A percentile compares a stretch with the other conserved stretches of the same genome.
Conservation (phyloP, 2,113 vertebrate genomes). For the Catharus bicknelli region DNA sequence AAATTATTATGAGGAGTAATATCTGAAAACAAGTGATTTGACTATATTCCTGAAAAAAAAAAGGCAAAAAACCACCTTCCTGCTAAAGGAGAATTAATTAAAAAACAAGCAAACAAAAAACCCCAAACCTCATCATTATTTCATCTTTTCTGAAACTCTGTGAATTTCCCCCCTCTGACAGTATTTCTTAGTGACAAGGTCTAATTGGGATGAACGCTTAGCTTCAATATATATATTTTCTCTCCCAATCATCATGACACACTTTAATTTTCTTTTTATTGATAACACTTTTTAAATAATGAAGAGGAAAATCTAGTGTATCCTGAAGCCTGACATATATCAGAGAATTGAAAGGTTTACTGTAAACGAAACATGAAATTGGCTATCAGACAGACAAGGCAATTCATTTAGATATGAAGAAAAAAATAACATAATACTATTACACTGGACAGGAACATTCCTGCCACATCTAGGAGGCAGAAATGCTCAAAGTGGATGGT, state of each 20-base stretch:
- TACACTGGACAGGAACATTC: background rate
- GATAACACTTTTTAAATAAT: conserved; percentile 16
- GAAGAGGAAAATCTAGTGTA: background rate
- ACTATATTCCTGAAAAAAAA: background rate
- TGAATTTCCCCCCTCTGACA: accelerated
- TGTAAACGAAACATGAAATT: background rate
- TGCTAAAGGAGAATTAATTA: background rate
- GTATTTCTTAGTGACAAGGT: background rate
- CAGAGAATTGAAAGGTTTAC: background rate
- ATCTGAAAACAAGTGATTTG: background rate
- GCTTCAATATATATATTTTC: background rate
- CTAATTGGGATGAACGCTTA: background rate
- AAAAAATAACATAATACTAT: background rate
- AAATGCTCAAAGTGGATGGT: background rate
- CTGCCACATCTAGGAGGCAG: background rate
- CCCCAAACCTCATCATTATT: background rate
- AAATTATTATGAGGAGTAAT: background rate
- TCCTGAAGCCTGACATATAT: background rate
- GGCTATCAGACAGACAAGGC: background rate
- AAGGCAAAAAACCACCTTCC: too few relatives aligned
- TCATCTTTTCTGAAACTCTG: background rate
- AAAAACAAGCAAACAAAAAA: background rate
- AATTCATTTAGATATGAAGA: background rate
- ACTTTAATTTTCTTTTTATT: conserved; percentile 28
- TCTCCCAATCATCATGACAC: background rate